A percentile compares a stretch with the other conserved stretches of the same genome.
Conservation (phyloP, 2,888 invertebrate species). For the Caenorhabditis zanzibari region DNA sequence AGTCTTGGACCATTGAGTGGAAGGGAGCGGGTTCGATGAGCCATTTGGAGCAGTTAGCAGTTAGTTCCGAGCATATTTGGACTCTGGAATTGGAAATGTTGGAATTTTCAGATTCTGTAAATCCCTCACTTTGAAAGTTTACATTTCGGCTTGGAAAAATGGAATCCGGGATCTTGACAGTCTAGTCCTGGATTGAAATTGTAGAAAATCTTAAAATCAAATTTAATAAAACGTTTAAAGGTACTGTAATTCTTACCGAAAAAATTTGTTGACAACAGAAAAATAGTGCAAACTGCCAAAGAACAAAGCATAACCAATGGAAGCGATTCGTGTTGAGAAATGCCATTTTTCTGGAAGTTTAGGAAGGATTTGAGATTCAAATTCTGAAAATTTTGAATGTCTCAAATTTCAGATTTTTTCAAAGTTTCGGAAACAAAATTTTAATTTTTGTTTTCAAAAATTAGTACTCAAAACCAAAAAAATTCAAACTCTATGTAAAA, state of each 20-base stretch:
- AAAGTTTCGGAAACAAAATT: too few species aligned
- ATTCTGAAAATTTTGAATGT: too few species aligned
- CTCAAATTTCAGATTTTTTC: too few species aligned
- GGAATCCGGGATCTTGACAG: constrained; percentile 62
- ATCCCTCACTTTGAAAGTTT: constrained; percentile 70
- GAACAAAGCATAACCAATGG: constrained; percentile 65
- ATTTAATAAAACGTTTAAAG: neutral
- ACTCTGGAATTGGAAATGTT: constrained; percentile 19
- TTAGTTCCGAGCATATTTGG: constrained; percentile 61
- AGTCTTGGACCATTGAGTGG: constrained; percentile 71
- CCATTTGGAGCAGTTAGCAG: constrained; percentile 44
- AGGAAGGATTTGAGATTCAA: too few species aligned
- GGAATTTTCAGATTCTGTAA: too few species aligned
- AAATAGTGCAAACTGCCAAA: constrained; percentile 72
- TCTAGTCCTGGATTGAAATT: constrained; percentile 64
- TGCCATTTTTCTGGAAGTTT: constrained; percentile 18
- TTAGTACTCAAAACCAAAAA: too few species aligned
- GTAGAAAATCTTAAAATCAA: constrained; percentile 67
- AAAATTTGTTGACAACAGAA: constrained; percentile 73
- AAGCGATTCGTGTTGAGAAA: constrained; percentile 69
- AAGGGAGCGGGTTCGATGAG: constrained; percentile 55
- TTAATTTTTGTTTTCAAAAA: too few species aligned
- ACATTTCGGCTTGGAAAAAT: constrained; percentile 66
- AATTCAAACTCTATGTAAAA: too few species aligned
- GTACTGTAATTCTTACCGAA: constrained; percentile 50